phyloP scores from a whole-genome alignment of 2,797 vertebrate species.

The Sebastes vulpes region DNA sequence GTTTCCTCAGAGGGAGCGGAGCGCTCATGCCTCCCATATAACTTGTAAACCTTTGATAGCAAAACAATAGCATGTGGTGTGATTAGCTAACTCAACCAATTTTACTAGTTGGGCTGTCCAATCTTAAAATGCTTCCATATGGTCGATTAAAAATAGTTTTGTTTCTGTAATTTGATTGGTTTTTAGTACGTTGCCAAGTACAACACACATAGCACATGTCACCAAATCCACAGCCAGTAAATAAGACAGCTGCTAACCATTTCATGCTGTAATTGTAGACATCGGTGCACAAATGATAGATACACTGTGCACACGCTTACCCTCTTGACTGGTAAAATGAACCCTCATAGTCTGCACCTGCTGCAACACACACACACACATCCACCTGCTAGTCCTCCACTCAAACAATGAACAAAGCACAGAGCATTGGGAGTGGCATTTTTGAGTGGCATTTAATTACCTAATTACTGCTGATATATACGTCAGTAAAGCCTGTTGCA shows the following conservation, averaged over 20 bases:
- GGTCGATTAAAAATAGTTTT: neutral
- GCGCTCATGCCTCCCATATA: neutral
- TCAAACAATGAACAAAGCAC: neutral
- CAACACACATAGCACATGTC: constrained; percentile 15
- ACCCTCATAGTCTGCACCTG: constrained; percentile 29
- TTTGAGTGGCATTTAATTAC: neutral
- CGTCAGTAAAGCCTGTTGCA: neutral
- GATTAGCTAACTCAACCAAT: neutral
- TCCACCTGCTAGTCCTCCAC: neutral
- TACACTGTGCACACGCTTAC: neutral
- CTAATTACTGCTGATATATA: neutral
- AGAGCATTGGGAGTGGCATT: neutral
- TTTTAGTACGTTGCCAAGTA: neutral
- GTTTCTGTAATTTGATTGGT: neutral
- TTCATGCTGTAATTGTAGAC: constrained; percentile 46
- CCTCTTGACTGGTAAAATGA: constrained; percentile 16
- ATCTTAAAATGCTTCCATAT: neutral
- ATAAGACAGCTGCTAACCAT: constrained; percentile 39
- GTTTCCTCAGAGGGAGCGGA: neutral
- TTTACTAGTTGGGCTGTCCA: neutral
- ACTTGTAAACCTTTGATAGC: neutral
- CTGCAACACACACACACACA: neutral
- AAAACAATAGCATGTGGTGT: neutral
- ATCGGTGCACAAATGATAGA: constrained; percentile 6
- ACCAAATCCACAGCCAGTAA: constrained; percentile 20